Evolutionary conservation across 2,797 vertebrate genomes (phyloP), one percentile per base, ranked within the genome.

Genomic region (Taenioides sp.): DNA sequence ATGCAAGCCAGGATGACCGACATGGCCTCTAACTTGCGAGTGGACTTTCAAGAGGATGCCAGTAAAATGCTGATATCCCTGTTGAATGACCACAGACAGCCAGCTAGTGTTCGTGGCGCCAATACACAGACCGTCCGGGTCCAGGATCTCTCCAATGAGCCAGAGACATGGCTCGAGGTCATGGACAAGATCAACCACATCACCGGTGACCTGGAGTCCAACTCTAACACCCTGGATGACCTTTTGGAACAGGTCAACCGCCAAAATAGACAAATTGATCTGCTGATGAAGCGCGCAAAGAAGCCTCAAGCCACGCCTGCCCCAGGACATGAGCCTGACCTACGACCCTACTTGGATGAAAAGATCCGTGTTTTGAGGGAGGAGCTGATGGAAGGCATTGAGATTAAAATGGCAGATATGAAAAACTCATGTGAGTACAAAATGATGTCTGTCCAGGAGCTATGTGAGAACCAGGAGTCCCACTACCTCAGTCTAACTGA

Each of bases 371-470:
- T 88, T 3, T 89, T 99, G 63, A 95, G 94, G 61, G 92, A 95
- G 2, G 97, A 99, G 86, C 66, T 99, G 76, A 90, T 98, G 87
- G 94, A 97, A 72, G 96, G 93, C 54, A 94, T 99, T 89, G 97
- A 99, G 52, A 95, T 96, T 69, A 98, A 97, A 89, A 85, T 99
- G 84, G 94, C 95, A 0, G 97, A 98, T 84, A 82, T 99, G 84
- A 99, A 98, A 89, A 96, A 91, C 80, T 93, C 92, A 0, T 99
- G 97, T 18, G 94, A 97, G 14, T 97, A 96, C 86, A 98, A 95
- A 88, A 84, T 96, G 58, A 73, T 91, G 68, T 94, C 95, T 0
- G 86, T 95, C 69, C 95, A 92, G 75, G 95, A 96, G 50, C 93
- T 93, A 65, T 97, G 96, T 61, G 96, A 96, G 22, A 94, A 94